Percentiles rank a stretch among this genome's conserved stretches.
These are phyloP conservation scores for Montipora efflorescens DNA, from an alignment of 64 coral and sea anemone genomes.

Conservation along the genomic window DNA sequence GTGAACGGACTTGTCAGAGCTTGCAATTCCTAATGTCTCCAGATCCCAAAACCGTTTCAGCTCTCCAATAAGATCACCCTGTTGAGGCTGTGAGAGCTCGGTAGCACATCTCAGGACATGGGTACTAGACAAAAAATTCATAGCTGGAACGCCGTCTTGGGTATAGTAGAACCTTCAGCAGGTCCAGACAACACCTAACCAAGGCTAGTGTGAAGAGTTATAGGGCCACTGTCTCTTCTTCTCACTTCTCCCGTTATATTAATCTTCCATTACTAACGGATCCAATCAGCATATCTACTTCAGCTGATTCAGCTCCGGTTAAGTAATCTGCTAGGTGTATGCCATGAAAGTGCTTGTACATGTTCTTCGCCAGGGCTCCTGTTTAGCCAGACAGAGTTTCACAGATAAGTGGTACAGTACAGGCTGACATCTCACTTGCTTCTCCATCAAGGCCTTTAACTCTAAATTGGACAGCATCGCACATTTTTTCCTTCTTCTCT, in stretches of 20 bases:
- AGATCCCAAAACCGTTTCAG: slow-evolving; percentile 54
- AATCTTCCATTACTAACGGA: slow-evolving; percentile 49
- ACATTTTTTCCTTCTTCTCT: not conserved
- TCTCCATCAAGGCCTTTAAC: not conserved
- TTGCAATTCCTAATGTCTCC: slow-evolving; percentile 46
- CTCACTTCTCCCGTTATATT: slow-evolving; percentile 33
- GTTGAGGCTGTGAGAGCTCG: not conserved
- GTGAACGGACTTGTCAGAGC: slow-evolving; percentile 33
- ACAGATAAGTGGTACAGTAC: slow-evolving; percentile 37
- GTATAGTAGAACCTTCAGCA: not conserved
- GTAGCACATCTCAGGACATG: slow-evolving; percentile 41
- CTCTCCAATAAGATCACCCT: slow-evolving; percentile 26
- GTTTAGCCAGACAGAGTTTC: slow-evolving; percentile 23
- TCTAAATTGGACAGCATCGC: slow-evolving; percentile 18
- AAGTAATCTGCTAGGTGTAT: slow-evolving; percentile 4
- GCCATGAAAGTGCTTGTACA: not conserved
- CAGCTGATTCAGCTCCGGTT: not conserved
- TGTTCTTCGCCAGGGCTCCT: not conserved
- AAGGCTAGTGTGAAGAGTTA: not conserved
- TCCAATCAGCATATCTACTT: slow-evolving; percentile 55
- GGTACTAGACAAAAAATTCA: slow-evolving; percentile 41
- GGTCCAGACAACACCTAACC: slow-evolving; percentile 51
- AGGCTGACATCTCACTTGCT: slow-evolving; percentile 22
- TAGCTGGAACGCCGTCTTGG: not conserved
- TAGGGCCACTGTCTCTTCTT: slow-evolving; percentile 36